Conservation (phyloP, 2,888 invertebrate genomes). For the Dilophus febrilis region DNA sequence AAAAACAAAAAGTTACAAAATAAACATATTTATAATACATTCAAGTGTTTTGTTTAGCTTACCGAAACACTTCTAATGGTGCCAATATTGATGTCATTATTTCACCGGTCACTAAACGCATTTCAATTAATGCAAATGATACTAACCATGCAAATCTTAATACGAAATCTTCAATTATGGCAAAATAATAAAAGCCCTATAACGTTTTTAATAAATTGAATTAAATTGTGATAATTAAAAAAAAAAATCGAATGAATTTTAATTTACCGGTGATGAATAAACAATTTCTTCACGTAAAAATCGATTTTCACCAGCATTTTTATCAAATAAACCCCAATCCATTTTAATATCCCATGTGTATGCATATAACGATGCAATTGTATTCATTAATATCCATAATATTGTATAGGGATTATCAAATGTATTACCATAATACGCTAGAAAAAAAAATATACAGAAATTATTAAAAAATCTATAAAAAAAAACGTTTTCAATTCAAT, state of each 20-base stretch:
- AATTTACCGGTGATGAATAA: constrained; percentile 76
- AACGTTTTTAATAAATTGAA: too few relatives aligned
- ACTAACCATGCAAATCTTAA: constrained; percentile 87
- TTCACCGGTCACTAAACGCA: constrained; percentile 55
- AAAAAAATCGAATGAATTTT: constrained; percentile 2
- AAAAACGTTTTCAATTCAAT: constrained; percentile 9
- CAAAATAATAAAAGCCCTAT: constrained; percentile 87
- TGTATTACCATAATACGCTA: constrained; percentile 39
- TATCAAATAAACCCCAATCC: constrained; percentile 97
- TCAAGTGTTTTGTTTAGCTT: constrained; percentile 12
- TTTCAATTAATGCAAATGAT: constrained; percentile 69
- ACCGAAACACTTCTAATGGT: constrained; percentile 80
- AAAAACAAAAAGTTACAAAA: neutral
- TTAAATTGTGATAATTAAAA: too few relatives aligned
- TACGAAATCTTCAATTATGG: constrained; percentile 86
- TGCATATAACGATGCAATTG: constrained; percentile 84
- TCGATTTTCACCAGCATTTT: constrained; percentile 77
- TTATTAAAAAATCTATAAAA: constrained; percentile 9
- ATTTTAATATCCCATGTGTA: constrained; percentile 97
- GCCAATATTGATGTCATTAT: constrained; percentile 70
- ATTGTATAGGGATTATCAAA: constrained; percentile 73
- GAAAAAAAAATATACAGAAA: constrained; percentile 11
- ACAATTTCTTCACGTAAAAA: constrained; percentile 90
- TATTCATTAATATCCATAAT: constrained; percentile 71
- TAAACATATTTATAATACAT: constrained; percentile 1